A percentile compares a stretch with the other conserved stretches of the same genome.
phyloP scores from a whole-genome alignment of 2,888 invertebrate genomes.

The Scrobipalpa costella region DNA sequence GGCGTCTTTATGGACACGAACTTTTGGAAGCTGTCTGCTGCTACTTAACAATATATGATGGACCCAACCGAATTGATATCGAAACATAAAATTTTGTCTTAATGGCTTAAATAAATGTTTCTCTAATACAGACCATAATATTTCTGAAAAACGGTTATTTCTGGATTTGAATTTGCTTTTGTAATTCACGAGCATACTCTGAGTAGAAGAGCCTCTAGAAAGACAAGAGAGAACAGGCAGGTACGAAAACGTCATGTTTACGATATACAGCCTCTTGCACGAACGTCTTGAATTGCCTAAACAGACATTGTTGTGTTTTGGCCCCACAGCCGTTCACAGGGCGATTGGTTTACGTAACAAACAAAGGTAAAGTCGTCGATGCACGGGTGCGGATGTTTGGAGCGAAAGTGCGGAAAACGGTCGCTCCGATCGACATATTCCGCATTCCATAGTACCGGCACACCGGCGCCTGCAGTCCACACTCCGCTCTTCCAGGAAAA shows the following conservation, averaged over 20 bases:
- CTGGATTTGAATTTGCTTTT: background rate
- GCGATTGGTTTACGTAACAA: slow-evolving; percentile 58
- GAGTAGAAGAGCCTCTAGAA: background rate
- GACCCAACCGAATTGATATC: too few species aligned
- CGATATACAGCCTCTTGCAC: background rate
- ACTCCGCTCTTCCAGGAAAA: slow-evolving; percentile 17
- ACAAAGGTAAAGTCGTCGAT: slow-evolving; percentile 38
- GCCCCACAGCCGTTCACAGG: slow-evolving; percentile 14
- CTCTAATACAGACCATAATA: too few species aligned
- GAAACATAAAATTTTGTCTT: too few species aligned
- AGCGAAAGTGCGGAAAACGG: slow-evolving; percentile 75
- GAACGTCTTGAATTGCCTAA: slow-evolving; percentile 10
- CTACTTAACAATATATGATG: background rate
- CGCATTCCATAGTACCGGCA: slow-evolving; percentile 59
- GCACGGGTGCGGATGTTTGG: slow-evolving; percentile 69
- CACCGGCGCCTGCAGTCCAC: slow-evolving; percentile 21
- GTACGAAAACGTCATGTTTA: slow-evolving; percentile 7
- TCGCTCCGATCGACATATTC: slow-evolving; percentile 52
- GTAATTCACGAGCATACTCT: background rate
- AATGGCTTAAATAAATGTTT: too few species aligned
- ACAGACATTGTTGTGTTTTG: slow-evolving; percentile 19
- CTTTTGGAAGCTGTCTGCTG: slow-evolving; percentile 25
- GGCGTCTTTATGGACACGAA: slow-evolving; percentile 53
- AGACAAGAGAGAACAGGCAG: background rate
- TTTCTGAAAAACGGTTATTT: background rate